These are phyloP conservation scores for Leucozona laternaria DNA, from an alignment of 2,888 invertebrate genomes.

Conservation along the genomic window DNA sequence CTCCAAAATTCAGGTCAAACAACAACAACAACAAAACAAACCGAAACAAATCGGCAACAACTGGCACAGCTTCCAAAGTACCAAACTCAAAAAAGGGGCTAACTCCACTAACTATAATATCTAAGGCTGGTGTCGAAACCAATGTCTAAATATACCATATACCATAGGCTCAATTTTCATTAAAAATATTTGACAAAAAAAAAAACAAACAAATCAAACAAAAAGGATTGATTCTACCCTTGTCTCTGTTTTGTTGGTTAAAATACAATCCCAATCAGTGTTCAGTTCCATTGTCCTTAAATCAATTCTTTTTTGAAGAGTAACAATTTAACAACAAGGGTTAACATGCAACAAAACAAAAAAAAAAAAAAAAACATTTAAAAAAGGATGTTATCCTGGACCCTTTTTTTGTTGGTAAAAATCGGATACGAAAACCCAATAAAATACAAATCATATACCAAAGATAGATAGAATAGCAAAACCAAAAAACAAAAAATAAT, in stretches of 20 bases:
- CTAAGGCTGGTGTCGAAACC: no score
- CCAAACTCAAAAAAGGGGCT: no score
- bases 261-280: constrained; percentile 56
- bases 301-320: constrained; percentile 30
- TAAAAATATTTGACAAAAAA: no score
- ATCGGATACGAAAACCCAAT: constrained; percentile 3
- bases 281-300: constrained; percentile 51
- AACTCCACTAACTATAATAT: no score
- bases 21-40: no score
- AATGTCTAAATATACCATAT: no score
- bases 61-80: no score
- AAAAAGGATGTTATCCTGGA: constrained; percentile 16
- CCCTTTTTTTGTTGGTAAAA: not conserved
- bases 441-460: constrained; percentile 13
- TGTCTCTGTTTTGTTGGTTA: not conserved
- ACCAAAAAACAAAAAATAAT: constrained; percentile 34
- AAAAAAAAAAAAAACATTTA: constrained; percentile 5
- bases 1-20: no score
- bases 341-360: not conserved
- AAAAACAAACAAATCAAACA: not conserved
- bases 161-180: not conserved
- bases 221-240: constrained; percentile 2
- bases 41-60: no score
- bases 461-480: constrained; percentile 25
- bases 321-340: constrained; percentile 3